Percentiles rank a stretch among this genome's conserved stretches.
Conservation (phyloP, 2,797 vertebrate species). For the Betta splendens region DNA sequence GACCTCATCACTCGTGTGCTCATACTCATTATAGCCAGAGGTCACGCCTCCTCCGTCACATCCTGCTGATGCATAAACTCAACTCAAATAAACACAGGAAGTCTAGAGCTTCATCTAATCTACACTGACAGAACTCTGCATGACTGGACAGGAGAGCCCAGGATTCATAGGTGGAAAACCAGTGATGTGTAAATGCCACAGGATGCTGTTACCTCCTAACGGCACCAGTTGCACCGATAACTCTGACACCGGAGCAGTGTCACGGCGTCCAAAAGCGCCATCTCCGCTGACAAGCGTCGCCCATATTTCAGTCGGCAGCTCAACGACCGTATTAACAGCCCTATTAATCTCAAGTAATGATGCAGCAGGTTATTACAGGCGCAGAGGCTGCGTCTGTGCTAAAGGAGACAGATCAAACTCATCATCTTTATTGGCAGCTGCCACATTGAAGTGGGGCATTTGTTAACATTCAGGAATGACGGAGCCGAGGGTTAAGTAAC, state of each 20-base stretch:
- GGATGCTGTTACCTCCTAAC: constrained; percentile 59
- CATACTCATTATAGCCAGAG: too few species aligned
- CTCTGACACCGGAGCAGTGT: constrained; percentile 37
- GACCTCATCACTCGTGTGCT: too few species aligned
- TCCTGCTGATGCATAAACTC: neutral
- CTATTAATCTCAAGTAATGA: constrained; percentile 74
- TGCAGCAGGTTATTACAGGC: constrained; percentile 64
- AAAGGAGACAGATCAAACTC: constrained; percentile 58
- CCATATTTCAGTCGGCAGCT: constrained; percentile 64
- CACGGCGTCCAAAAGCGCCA: constrained; percentile 43
- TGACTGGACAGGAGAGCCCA: constrained; percentile 13
- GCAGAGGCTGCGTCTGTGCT: constrained; percentile 39
- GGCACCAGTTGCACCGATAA: constrained; percentile 56
- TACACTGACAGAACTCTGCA: neutral
- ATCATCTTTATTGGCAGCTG: constrained; percentile 70
- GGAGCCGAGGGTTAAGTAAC: constrained; percentile 34
- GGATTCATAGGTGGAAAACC: constrained; percentile 32
- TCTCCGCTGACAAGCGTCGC: constrained; percentile 60
- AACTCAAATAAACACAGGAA: too few species aligned
- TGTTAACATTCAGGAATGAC: constrained; percentile 67
- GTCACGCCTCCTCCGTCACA: neutral
- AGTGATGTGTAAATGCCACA: constrained; percentile 63
- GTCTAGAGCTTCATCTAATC: too few species aligned
- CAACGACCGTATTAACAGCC: constrained; percentile 73
- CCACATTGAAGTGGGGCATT: constrained; percentile 49